Base-by-base conservation (phyloP, 2,797 vertebrate species). In the Aphelocoma californica region DNA sequence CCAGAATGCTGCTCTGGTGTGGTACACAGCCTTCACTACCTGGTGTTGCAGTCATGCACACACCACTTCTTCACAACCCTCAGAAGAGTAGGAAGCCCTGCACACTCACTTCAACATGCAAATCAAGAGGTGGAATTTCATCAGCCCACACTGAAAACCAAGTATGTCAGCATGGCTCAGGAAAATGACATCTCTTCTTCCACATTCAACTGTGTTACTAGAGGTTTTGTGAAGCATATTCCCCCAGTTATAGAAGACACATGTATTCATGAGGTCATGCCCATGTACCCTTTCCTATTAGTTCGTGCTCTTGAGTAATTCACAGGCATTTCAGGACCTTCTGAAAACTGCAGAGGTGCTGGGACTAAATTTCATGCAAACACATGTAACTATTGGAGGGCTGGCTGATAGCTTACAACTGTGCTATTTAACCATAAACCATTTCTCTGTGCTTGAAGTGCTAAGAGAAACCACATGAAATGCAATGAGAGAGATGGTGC, bases 351-450 rank as follows among this genome's bases (percentile, higher is more conserved):
- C 29, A 73, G 29, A 75, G 17, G 12, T 90, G 19, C 54, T 82
- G 18, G 69, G 75, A 65, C 65, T 65, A 69, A 36, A 79, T 40
- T 48, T 86, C 61, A 81, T 32, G 29, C 14, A 86, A 71, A 51
- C 38, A 47, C 0, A 0, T 8, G 19, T n/a, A 56, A 19, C 47
- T 42, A 2, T 47, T 36, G 38, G 70, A 79, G 66, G 26, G 15
- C 44, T 86, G 81, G n/a, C 25, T 53, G 28, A 64, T 14, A n/a
- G 21, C 20, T 65, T 67, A 23, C 2, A 3, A 44, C 23, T 26
- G 19, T 2, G 2, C 36, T 87, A 50, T 36, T 82, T 29, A 60
- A 79, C 34, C 54, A 79, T 26, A 75, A 86, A 54, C 10, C 34
- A 36, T 54, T 95, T 70, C 32, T 81, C 7, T 36, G 2, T 42